phyloP scores from a whole-genome alignment of 2,888 invertebrate species.

The Spisula solida region DNA sequence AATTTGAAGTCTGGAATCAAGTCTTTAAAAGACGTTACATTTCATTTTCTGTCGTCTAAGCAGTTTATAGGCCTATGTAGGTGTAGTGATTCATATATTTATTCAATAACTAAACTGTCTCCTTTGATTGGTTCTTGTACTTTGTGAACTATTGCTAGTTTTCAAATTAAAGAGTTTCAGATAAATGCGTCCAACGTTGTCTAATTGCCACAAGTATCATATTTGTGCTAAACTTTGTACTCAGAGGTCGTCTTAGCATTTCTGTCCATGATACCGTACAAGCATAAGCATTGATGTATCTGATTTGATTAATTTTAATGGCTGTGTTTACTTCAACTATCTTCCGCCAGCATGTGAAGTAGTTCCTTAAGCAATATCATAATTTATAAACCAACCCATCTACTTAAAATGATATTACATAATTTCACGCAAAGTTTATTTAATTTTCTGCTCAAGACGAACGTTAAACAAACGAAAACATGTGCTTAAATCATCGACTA shows the following conservation, averaged over 20 bases:
- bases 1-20: too few relatives aligned
- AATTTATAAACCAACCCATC: constrained; percentile 24
- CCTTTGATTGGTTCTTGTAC: too few relatives aligned
- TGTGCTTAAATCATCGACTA: background rate
- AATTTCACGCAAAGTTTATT: constrained; percentile 1
- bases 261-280: too few relatives aligned
- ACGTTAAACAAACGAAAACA: constrained; percentile 1
- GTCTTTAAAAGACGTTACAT: too few relatives aligned
- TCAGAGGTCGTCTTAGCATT: too few relatives aligned
- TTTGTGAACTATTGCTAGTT: background rate
- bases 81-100: too few relatives aligned
- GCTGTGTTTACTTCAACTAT: background rate
- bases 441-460: background rate
- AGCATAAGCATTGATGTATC: too few relatives aligned
- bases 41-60: too few relatives aligned
- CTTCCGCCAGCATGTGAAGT: background rate
- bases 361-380: constrained; percentile 5
- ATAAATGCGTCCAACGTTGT: background rate
- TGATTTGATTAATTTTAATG: background rate
- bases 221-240: too few relatives aligned
- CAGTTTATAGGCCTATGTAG: too few relatives aligned
- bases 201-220: too few relatives aligned
- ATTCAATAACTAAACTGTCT: too few relatives aligned
- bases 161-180: background rate
- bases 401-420: constrained; percentile 16